Evolutionary conservation across 2,113 vertebrate genomes (phyloP).

Genomic region (Anas platyrhynchos): DNA sequence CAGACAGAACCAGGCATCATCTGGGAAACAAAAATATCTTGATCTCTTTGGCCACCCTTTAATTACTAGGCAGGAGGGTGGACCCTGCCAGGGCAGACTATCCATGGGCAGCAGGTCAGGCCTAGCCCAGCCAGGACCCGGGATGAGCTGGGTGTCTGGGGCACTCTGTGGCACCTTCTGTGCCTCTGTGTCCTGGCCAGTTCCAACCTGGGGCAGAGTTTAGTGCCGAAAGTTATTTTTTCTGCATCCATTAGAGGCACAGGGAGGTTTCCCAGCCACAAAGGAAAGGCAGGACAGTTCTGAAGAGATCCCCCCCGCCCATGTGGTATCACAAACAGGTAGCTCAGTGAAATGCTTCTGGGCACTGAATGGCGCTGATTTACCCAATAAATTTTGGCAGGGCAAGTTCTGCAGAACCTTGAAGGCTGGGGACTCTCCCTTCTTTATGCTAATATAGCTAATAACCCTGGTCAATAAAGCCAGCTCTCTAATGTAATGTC

Average conservation of each 20-base stretch:
- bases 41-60: background rate
- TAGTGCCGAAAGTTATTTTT: background rate
- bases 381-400: background rate
- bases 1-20: background rate
- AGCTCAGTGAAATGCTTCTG: background rate
- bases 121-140: background rate
- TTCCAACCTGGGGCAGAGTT: background rate
- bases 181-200: background rate
- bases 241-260: background rate
- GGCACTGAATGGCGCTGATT: background rate
- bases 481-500: rapidly evolving
- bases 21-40: background rate
- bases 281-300: background rate
- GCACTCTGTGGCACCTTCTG: background rate
- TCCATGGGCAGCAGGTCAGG: background rate
- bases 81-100: background rate
- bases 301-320: background rate
- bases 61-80: background rate
- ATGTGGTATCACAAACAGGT: background rate
- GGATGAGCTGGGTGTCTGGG: background rate
- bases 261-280: background rate
- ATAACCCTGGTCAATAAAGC: background rate
- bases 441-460: background rate
- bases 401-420: background rate
- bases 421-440: background rate